Evolutionary conservation across 2,113 vertebrate genomes (phyloP).

Genomic region (Puffinus mauretanicus): DNA sequence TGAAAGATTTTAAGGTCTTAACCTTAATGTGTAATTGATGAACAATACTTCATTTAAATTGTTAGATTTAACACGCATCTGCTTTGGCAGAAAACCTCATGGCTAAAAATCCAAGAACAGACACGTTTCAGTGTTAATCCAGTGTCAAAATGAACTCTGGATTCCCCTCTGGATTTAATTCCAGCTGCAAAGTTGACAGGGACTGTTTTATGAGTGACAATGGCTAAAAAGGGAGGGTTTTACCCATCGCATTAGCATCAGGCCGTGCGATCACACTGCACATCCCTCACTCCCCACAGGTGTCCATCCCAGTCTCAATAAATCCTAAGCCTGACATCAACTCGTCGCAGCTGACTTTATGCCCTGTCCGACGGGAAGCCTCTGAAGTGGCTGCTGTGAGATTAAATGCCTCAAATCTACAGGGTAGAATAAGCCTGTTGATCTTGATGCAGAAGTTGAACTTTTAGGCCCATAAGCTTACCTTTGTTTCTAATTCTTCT

Average conservation of each 20-base stretch:
- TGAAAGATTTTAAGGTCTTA: not conserved
- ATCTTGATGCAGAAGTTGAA: not conserved
- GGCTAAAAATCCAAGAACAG: not conserved
- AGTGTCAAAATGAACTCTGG: not conserved
- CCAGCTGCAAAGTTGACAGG: not conserved
- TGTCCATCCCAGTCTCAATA: not conserved
- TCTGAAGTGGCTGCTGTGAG: not conserved
- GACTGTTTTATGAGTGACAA: not conserved
- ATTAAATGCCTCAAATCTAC: not conserved
- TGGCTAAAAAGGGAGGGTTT: not conserved
- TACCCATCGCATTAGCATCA: not conserved
- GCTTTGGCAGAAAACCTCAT: not conserved
- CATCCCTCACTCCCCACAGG: not conserved
- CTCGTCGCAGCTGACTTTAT: not conserved
- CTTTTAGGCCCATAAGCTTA: not conserved
- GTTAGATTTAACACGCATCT: not conserved
- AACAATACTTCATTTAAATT: not conserved
- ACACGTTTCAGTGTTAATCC: not conserved
- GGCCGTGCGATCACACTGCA: accelerated
- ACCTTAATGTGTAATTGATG: not conserved
- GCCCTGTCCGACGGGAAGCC: not conserved
- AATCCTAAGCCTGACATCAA: not conserved
- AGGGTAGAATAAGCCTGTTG: not conserved
- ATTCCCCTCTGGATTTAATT: not conserved
- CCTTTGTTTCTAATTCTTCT: not conserved